Base-by-base conservation (phyloP, 2,888 invertebrate genomes). In the Meta bourneti region DNA sequence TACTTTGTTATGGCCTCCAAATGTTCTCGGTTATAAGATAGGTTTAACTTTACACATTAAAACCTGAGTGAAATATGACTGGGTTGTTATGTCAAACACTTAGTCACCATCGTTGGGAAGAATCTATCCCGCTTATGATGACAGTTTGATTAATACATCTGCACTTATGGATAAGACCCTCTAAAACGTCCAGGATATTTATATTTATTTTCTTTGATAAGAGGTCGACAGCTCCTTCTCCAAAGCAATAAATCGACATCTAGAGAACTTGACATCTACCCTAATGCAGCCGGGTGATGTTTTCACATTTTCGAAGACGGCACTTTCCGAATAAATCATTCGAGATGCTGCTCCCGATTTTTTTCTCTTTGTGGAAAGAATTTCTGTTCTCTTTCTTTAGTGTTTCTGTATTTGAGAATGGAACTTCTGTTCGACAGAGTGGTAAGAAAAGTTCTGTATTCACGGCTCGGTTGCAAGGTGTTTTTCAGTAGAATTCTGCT, bases 181-280 rank as follows among this genome's bases (percentile, higher is more conserved):
- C 61, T 34, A 61, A 79, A 79, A 13, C 61, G 20, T 51, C 20
- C 34, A 11, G 79, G 61, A 54, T 79, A 61, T 79, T 79, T 61
- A 61, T 61, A 5, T 79, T 54, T 79, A 79, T 79, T 54, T 61
- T 61, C 61, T 34, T 20, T 19, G 79, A 79, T 79, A 54, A 79
- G 79, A 16, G 61, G 61, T 61, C 79, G 79, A 61, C 79, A 61
- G 11, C 61, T 79, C 79, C 8, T 13, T 79, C 19, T 61, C 34
- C 54, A 61, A 34, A 79, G 48, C 79, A 52, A 79, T 79, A 79
- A 79, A 79, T 79, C 61, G 9, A n/a, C 2, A 13, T 20, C 54
- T 0, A 20, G 16, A 61, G 16, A 61, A 9, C 54, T 61, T 19
- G 49, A 79, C 61, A 34, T 20, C 61, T 49, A 51, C 9, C 61